Evolutionary conservation across 2,797 vertebrate species (phyloP).

Genomic region (Amphiprion clarkii): DNA sequence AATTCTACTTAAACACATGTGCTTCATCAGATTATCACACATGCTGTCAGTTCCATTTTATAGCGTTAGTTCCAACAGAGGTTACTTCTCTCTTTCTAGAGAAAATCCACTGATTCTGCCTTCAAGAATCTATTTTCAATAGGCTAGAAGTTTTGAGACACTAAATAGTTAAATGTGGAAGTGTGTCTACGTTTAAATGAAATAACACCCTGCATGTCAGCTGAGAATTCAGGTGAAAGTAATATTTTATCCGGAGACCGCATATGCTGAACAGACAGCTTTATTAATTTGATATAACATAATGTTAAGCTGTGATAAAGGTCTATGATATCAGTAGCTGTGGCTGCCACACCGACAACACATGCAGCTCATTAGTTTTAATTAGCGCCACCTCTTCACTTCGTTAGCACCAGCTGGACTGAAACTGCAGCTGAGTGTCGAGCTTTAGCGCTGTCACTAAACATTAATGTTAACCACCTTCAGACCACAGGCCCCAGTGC

Average conservation of each 20-base stretch:
- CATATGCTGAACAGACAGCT: neutral
- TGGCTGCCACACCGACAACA: neutral
- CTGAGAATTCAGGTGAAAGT: too few relatives aligned
- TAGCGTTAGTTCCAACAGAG: too few relatives aligned
- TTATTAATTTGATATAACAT: neutral
- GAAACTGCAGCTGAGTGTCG: neutral
- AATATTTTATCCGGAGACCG: neutral
- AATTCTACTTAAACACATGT: too few relatives aligned
- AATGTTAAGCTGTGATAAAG: neutral
- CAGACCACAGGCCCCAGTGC: neutral
- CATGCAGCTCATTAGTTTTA: constrained; percentile 24
- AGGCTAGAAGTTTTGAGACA: too few relatives aligned
- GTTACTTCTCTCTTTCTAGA: too few relatives aligned
- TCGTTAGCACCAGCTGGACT: constrained; percentile 15
- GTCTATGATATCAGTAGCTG: neutral
- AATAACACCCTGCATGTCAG: too few relatives aligned
- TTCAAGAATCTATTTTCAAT: too few relatives aligned
- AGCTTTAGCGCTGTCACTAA: neutral
- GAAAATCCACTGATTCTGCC: too few relatives aligned
- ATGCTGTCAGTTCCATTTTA: too few relatives aligned
- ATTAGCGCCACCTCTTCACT: constrained; percentile 29
- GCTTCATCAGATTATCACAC: too few relatives aligned
- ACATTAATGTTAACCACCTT: neutral
- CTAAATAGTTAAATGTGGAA: too few relatives aligned
- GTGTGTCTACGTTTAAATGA: too few relatives aligned